These are phyloP conservation scores for Stramonita haemastoma DNA, from an alignment of 2,888 invertebrate genomes.

Conservation along the genomic window DNA sequence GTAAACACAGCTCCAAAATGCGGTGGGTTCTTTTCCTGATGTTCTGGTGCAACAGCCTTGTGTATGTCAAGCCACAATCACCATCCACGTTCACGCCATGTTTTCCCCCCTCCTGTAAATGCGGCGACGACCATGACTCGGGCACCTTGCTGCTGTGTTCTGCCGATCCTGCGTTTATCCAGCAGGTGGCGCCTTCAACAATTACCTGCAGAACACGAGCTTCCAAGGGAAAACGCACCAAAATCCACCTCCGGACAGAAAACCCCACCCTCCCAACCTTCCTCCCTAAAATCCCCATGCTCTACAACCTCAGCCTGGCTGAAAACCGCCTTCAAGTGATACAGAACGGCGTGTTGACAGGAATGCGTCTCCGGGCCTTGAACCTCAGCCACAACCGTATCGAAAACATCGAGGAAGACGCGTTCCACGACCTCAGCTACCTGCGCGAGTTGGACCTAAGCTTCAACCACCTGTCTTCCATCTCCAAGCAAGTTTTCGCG, in stretches of 20 bases:
- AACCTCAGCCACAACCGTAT: constrained; percentile 56
- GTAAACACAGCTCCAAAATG: not conserved
- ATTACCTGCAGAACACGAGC: not conserved
- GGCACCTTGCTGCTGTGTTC: not conserved
- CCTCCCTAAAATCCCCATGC: not conserved
- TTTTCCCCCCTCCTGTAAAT: constrained; percentile 18
- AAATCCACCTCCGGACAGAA: constrained; percentile 15
- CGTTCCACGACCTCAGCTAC: constrained; percentile 44
- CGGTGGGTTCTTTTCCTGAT: not conserved
- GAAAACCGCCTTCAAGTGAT: constrained; percentile 44
- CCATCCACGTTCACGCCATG: too few species aligned
- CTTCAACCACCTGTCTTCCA: constrained; percentile 50
- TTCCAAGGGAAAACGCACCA: too few species aligned
- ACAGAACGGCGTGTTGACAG: constrained; percentile 38
- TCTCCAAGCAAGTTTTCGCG: constrained; percentile 53
- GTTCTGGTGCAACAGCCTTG: not conserved
- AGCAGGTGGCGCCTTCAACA: constrained; percentile 19
- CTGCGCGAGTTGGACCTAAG: constrained; percentile 52
- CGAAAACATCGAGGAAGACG: constrained; percentile 33
- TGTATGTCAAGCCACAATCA: not conserved
- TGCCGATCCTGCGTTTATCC: not conserved
- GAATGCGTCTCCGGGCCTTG: constrained; percentile 44
- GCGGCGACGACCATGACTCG: not conserved
- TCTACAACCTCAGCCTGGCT: constrained; percentile 44
- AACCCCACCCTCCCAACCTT: not conserved